Conservation (phyloP, 2,113 vertebrate genomes). For the Ammodramus savannarum region DNA sequence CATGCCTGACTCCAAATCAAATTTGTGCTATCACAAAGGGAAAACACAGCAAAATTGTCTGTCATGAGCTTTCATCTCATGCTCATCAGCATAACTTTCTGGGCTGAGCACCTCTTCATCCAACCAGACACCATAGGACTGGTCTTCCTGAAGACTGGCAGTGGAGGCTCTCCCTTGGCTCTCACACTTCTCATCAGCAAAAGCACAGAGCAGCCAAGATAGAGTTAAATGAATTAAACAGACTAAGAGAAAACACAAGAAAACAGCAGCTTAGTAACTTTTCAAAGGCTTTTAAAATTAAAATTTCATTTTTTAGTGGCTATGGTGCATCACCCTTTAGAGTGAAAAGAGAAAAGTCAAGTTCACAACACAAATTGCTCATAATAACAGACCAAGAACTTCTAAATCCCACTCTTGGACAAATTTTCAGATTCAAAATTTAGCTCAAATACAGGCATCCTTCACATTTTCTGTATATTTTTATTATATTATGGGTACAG, state of each 20-base stretch:
- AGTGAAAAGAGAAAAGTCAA: not conserved
- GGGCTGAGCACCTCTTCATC: not conserved
- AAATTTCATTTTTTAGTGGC: not conserved
- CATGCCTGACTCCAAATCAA: not conserved
- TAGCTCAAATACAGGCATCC: not conserved
- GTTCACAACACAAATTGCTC: not conserved
- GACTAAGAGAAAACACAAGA: not conserved
- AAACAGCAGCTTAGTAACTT: not conserved
- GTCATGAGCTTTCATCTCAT: not conserved
- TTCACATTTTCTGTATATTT: not conserved
- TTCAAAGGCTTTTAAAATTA: not conserved
- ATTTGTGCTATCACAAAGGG: not conserved
- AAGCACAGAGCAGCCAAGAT: not conserved
- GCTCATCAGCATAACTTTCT: not conserved
- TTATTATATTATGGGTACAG: not conserved
- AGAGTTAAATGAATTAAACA: not conserved
- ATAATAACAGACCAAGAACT: not conserved
- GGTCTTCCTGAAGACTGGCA: not conserved
- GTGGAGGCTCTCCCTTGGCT: not conserved
- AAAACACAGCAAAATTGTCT: not conserved
- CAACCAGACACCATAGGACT: not conserved
- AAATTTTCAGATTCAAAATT: not conserved
- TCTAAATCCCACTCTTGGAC: not conserved
- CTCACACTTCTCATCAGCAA: not conserved
- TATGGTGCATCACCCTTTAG: not conserved